Evolutionary conservation across 2,797 vertebrate genomes (phyloP), one percentile per base, ranked within the genome.

Genomic region (Crenichthys baileyi): DNA sequence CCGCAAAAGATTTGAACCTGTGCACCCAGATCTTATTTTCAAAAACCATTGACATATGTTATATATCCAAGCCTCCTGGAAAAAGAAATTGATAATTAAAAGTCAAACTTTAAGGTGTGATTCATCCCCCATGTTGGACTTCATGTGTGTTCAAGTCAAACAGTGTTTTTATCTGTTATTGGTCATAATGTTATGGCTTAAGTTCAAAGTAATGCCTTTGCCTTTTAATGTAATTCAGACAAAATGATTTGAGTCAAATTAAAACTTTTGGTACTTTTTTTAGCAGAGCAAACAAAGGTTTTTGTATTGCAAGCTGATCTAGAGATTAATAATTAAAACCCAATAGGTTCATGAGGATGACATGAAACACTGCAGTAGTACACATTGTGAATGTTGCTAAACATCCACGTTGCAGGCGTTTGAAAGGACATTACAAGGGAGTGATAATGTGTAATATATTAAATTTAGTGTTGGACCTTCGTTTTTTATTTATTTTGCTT

Each of bases 391-490:
- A 58, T 68, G 31, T 16, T 24, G n/a, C 44, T 15, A 39, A 20
- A 44, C 53, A 16, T 67, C 11, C 5, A 20, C 29, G 41, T 18
- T 67, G 7, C 41, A 63, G 44, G 26, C 20, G 2, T 24, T 55
- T 20, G 18, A 55, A 8, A 2, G 51, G n/a, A 26, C 39, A n/a
- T n/a, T 24, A 44, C n/a, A 13, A 68, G 12, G 24, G 50, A 24
- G 50, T 46, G 72, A 77, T 44, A 29, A 75, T 79, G 71, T 72
- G 46, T 63, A 26, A 44, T 73, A 18, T 58, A 67, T 81, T 24
- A 41, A 46, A 67, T 65, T 79, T 79, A 73, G 80, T 80, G 72
- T 85, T 88, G 55, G 55, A 65, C 50, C 44, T 79, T 70, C 82
- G 18, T 20, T 78, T 73, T 73, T 18, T 72, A 7, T 76, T 81